Base-by-base conservation (phyloP, 2,888 invertebrate species). In the Stegophylla sp. region DNA sequence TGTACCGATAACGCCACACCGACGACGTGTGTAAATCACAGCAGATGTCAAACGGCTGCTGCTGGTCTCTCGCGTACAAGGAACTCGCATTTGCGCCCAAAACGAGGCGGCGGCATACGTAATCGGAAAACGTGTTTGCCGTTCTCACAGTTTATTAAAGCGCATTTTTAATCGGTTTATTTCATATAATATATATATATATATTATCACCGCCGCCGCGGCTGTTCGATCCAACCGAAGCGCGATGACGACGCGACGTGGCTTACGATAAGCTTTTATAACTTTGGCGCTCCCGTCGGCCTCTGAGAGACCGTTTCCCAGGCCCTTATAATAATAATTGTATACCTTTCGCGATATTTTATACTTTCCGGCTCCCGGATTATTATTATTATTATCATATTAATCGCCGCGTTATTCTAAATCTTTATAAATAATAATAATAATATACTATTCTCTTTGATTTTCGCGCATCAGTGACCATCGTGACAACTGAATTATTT, bases 141-240 rank as follows among this genome's bases (percentile, higher is more conserved):
- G 79, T 79, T 79, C 79, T 79, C 79, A 79, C 79, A 61, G 69
- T 79, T 79, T 79, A 71, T 71, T 71, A 79, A 53, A 61, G 67
- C 56, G 34, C 69, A 28, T 71, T 79, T 79, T 79, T 79, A 79
- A 79, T 79, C 79, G 79, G 79, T 79, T 79, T 79, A 79, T n/a
- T n/a, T n/a, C n/a, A n/a, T n/a, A n/a, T n/a, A n/a, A n/a, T n/a
- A n/a, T n/a, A n/a, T n/a, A n/a, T n/a, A n/a, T n/a, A n/a, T n/a
- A n/a, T 59, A 41, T 2, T n/a, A 3, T 72, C 69, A 13, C 28
- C 69, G 51, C 9, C 13, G 26, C 5, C 26, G 63, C 15, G n/a
- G n/a, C n/a, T n/a, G 63, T 13, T 1, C 23, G 3, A 3, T 13
- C 45, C 15, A 1, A 45, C 26, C 20, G 66, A 20, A 43, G 34